Conservation (phyloP, 2,888 invertebrate species). For the Dolichopus griseipennis region DNA sequence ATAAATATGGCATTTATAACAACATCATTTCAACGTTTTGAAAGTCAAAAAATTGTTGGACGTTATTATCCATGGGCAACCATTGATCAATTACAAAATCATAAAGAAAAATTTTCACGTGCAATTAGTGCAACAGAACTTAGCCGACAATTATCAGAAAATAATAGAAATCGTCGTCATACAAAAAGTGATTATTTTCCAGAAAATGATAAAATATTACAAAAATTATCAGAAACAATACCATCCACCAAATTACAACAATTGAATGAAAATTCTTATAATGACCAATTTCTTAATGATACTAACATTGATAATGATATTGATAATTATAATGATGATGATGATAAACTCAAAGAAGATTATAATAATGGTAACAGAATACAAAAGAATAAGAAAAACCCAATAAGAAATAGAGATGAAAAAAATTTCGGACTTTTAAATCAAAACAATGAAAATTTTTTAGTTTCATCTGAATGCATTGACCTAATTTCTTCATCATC, state of each 20-base stretch:
- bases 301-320: conserved; percentile 26
- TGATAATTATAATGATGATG: conserved; percentile 13
- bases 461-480: conserved; percentile 5
- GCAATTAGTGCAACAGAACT: background rate
- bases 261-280: background rate
- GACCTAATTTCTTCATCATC: conserved; percentile 7
- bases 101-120: conserved; percentile 22
- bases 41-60: conserved; percentile 65
- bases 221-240: conserved; percentile 21
- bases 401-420: background rate
- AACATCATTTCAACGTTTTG: conserved; percentile 65
- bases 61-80: conserved; percentile 63
- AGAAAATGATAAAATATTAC: conserved; percentile 33
- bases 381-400: background rate
- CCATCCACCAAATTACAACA: conserved; percentile 9
- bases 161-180: conserved; percentile 28
- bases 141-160: conserved; percentile 25
- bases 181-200: conserved; percentile 34
- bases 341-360: background rate
- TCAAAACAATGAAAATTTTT: background rate
- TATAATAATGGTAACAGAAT: background rate
- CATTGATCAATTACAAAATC: conserved; percentile 33
- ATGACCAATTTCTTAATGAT: background rate
- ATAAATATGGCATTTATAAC: conserved; percentile 62
- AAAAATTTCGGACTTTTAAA: background rate